Evolutionary conservation across 2,113 vertebrate species (phyloP).

Genomic region (Poecile atricapillus): DNA sequence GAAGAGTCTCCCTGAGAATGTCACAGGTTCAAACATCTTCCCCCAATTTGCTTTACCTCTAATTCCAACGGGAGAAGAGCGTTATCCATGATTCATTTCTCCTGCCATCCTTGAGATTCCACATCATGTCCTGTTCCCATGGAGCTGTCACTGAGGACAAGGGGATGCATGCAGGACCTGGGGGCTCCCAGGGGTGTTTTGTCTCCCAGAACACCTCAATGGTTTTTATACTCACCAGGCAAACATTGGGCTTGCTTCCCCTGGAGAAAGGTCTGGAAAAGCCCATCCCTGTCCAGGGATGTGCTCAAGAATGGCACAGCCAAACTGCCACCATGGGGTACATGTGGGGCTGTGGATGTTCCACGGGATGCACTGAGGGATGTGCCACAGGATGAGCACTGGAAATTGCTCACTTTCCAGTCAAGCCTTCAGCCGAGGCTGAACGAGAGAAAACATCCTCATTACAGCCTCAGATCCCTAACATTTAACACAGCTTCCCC

Average conservation of each 20-base stretch:
- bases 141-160: neutral
- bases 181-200: neutral
- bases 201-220: neutral
- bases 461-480: neutral
- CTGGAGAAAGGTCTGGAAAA: neutral
- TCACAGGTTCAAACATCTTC: neutral
- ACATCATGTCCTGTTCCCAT: neutral
- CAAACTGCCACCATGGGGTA: fast-evolving
- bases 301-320: fast-evolving
- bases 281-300: neutral
- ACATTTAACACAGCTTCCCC: neutral
- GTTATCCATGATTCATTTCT: neutral
- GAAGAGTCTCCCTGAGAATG: neutral
- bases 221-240: neutral
- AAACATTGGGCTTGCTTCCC: neutral
- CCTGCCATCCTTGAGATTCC: neutral
- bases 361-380: neutral
- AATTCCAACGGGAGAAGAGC: neutral
- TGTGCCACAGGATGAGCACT: too few species aligned
- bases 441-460: neutral
- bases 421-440: neutral
- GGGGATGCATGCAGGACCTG: neutral
- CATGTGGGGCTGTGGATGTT: fast-evolving
- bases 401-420: neutral
- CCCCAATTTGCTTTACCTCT: neutral